Evolutionary conservation across 2,113 vertebrate species (phyloP), one percentile per base, ranked within the genome.

Genomic region (Nestor notabilis): DNA sequence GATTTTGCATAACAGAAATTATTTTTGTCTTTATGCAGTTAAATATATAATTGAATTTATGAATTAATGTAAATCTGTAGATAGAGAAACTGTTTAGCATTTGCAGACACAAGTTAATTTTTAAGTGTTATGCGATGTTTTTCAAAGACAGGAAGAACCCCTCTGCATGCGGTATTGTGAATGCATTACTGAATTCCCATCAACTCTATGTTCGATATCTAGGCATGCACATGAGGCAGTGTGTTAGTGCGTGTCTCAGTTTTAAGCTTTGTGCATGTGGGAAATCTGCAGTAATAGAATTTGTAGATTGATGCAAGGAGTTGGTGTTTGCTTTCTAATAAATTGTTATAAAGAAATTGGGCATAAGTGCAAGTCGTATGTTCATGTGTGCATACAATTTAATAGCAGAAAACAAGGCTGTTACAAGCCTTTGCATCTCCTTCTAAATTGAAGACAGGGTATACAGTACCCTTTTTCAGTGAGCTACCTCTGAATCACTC

Each of bases 211-310:
- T 64, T 78, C 25, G 46, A 0, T 76, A 13, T 33, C 8, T 37
- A 56, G n/a, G 6, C 17, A 29, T 4, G 8, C 2, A 12, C 8
- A 9, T 7, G 21, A 17, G 2, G 7, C 3, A 0, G 2, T 4
- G 0, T 50, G 5, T 50, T 58, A 58, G 8, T 21, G 9, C 37
- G 7, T 77, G 7, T 3, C 7, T 64, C 74, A 20, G 37, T 76
- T 88, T 63, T 56, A 56, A 72, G 37, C 25, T 37, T 76, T 49
- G 31, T 49, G 11, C 21, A 1, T 55, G 10, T 49, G 27, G 14
- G 11, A 72, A 58, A 74, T 88, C 23, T 16, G 49, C 23, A 85
- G 31, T 72, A 52, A 35, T 2, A 46, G 5, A 33, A 43, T 72
- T 76, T 4, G 2, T 75, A 71, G 60, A 41, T 49, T 46, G 50